Conservation (phyloP, 1,140 invertebrate species). For the Anastrepha ludens region DNA sequence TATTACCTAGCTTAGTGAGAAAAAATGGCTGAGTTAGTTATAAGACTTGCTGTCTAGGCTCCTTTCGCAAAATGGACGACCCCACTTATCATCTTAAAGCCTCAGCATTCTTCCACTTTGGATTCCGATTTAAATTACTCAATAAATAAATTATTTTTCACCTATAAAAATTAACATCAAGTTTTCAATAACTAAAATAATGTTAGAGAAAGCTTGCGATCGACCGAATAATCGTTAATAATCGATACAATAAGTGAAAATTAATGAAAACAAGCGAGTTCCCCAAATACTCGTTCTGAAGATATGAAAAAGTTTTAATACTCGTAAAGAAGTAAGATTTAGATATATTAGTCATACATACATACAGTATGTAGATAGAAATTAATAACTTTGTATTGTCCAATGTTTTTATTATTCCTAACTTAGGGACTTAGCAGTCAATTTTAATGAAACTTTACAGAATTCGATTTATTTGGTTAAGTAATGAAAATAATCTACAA, state of each 20-base stretch:
- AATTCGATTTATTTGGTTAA: neutral
- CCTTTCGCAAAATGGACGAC: too few species aligned
- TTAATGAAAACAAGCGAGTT: neutral
- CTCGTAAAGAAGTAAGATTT: neutral
- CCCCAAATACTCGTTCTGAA: neutral
- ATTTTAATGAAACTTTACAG: neutral
- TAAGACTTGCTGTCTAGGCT: too few species aligned
- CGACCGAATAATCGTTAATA: neutral
- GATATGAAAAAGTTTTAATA: neutral
- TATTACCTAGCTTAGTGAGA: too few species aligned
- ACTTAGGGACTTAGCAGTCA: conserved; percentile 8
- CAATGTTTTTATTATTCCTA: neutral
- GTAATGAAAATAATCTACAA: neutral
- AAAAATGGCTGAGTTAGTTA: too few species aligned
- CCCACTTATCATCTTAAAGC: too few species aligned
- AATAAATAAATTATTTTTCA: too few species aligned
- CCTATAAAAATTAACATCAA: neutral
- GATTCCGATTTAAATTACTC: too few species aligned
- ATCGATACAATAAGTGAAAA: neutral
- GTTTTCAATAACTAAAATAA: neutral
- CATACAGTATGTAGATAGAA: neutral
- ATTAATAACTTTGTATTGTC: neutral
- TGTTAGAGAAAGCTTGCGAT: neutral
- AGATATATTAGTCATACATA: conserved; percentile 19
- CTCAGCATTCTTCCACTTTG: too few species aligned